Percentiles rank a stretch among this genome's conserved stretches.
Evolutionary conservation across 35 echinoderm and acorn worm genomes (phyloP).

Genomic region (Amphiura filiformis): DNA sequence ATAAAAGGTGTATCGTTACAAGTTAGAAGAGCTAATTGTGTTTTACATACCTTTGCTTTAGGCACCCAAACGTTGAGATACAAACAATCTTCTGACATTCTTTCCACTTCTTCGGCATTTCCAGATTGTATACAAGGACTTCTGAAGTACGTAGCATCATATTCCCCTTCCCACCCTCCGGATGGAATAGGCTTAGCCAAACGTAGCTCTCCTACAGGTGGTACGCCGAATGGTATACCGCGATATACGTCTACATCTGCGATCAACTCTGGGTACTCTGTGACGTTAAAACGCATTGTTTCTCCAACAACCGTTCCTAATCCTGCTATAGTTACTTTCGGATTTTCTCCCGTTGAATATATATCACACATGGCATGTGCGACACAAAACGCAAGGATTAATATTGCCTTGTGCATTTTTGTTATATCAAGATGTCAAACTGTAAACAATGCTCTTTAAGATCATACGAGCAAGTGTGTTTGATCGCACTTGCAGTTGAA

Average conservation of each 20-base stretch:
- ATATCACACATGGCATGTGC: neutral
- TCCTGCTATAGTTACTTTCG: neutral
- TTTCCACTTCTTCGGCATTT: neutral
- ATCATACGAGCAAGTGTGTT: too few relatives aligned
- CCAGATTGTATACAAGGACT: neutral
- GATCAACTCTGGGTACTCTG: too few relatives aligned
- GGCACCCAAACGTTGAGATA: conserved; percentile 39
- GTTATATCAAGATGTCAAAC: too few relatives aligned
- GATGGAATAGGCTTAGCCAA: neutral
- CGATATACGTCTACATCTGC: conserved; percentile 2
- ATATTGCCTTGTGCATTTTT: too few relatives aligned
- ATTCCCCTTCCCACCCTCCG: neutral
- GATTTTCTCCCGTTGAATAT: neutral
- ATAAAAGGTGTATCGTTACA: too few relatives aligned
- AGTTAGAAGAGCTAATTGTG: too few relatives aligned
- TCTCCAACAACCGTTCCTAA: neutral
- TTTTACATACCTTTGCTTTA: neutral
- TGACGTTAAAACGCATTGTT: neutral
- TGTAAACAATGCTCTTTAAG: too few relatives aligned
- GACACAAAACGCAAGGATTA: too few relatives aligned
- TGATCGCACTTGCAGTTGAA: too few relatives aligned
- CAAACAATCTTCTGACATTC: conserved; percentile 35
- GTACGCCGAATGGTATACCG: conserved; percentile 11
- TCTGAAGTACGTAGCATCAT: conserved; percentile 17
- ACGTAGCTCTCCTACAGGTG: neutral